These are phyloP conservation scores for Pterostichus madidus DNA, from an alignment of 2,888 invertebrate genomes.

Conservation along the genomic window DNA sequence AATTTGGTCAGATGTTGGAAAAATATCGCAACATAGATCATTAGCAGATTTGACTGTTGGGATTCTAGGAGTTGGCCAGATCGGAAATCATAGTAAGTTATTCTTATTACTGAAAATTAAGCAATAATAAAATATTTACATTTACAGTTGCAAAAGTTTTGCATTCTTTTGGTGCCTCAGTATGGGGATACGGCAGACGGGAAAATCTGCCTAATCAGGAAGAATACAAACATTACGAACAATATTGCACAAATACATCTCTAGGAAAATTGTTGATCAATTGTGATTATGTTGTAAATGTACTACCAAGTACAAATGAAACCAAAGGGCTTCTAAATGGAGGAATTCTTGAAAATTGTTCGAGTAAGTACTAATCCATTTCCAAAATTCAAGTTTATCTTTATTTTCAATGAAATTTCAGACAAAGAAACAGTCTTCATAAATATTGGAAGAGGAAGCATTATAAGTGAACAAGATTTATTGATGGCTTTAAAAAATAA, in stretches of 20 bases:
- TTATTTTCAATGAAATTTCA: constrained; percentile 61
- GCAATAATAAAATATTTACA: constrained; percentile 37
- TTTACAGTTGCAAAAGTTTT: constrained; percentile 77
- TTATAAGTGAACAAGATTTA: constrained; percentile 79
- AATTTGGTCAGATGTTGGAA: constrained; percentile 74
- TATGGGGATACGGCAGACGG: constrained; percentile 68
- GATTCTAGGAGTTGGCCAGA: constrained; percentile 79
- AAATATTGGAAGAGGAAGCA: constrained; percentile 81
- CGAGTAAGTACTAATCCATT: constrained; percentile 70
- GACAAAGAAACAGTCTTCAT: constrained; percentile 78
- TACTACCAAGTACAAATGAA: constrained; percentile 78
- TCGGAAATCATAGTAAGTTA: constrained; percentile 77
- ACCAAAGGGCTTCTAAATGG: constrained; percentile 78
- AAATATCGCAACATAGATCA: constrained; percentile 74
- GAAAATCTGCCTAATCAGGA: constrained; percentile 55
- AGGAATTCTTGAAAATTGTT: constrained; percentile 77
- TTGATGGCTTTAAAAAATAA: constrained; percentile 78
- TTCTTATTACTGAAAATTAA: constrained; percentile 51
- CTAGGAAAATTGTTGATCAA: constrained; percentile 75
- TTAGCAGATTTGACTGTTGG: constrained; percentile 78
- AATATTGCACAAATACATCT: constrained; percentile 73
- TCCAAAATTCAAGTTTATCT: constrained; percentile 1
- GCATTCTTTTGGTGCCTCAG: constrained; percentile 76
- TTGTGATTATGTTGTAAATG: constrained; percentile 80
- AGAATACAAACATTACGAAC: constrained; percentile 68